Evolutionary conservation across 2,113 vertebrate genomes (phyloP).

Genomic region (Dendropsophus ebraccatus): DNA sequence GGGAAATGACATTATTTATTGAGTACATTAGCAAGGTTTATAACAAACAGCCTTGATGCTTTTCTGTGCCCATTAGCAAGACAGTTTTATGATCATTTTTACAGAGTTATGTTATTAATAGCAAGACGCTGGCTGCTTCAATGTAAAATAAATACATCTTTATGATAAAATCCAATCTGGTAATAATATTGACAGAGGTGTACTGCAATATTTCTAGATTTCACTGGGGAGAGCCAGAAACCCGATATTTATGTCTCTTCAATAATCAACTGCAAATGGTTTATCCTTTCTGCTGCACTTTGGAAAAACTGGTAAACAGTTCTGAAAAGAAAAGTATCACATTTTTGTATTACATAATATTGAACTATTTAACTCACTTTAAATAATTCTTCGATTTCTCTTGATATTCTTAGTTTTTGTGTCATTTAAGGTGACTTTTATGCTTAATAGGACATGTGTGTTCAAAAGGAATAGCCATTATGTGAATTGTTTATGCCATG

Average conservation of each 20-base stretch:
- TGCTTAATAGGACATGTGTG: too few relatives aligned
- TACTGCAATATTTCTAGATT: constrained; percentile 54
- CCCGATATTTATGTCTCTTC: background rate
- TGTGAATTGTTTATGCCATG: too few relatives aligned
- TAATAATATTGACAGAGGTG: constrained; percentile 47
- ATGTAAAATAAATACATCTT: constrained; percentile 60
- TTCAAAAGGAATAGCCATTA: too few relatives aligned
- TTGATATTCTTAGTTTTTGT: background rate
- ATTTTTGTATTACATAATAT: background rate
- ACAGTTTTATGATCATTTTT: constrained; percentile 55
- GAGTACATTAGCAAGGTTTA: constrained; percentile 58
- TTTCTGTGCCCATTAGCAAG: constrained; percentile 45
- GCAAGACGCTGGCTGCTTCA: constrained; percentile 40
- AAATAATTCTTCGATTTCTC: background rate
- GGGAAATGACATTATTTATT: constrained; percentile 54
- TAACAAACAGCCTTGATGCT: constrained; percentile 8
- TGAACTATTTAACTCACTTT: background rate
- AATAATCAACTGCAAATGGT: background rate
- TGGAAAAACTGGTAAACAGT: background rate
- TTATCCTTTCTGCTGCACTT: constrained; percentile 9
- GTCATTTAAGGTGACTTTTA: too few relatives aligned
- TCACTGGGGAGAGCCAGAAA: constrained; percentile 41
- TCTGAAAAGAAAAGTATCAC: background rate
- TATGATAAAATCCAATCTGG: constrained; percentile 54
- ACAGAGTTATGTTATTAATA: constrained; percentile 57